These are phyloP conservation scores for Ceratosolen fusciceps DNA, from an alignment of 1,140 invertebrate genomes.

Conservation along the genomic window DNA sequence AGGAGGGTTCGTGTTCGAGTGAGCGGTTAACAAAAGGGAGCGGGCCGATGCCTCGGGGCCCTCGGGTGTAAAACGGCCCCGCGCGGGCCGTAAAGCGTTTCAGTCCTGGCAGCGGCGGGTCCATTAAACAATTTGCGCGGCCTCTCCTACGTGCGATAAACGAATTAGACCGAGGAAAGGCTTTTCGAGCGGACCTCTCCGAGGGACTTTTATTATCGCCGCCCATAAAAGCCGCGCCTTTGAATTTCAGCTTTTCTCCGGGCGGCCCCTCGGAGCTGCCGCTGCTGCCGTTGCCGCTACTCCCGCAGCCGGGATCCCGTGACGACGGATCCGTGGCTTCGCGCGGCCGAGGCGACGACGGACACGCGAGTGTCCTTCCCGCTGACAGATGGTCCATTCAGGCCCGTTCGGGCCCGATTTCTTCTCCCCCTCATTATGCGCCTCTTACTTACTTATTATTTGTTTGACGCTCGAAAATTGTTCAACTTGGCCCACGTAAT, in stretches of 20 bases:
- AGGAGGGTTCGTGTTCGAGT: slow-evolving; percentile 12
- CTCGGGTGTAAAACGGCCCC: slow-evolving; percentile 11
- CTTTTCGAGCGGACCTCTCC: slow-evolving; percentile 40
- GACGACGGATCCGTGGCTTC: slow-evolving; percentile 13
- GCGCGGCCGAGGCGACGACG: slow-evolving; percentile 17
- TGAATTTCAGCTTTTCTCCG: slow-evolving; percentile 7
- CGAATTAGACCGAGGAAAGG: slow-evolving; percentile 49
- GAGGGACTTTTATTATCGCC: neutral
- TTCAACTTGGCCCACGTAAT: too few relatives aligned
- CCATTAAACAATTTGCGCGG: slow-evolving; percentile 44
- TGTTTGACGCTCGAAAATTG: neutral
- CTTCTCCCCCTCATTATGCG: slow-evolving; percentile 4
- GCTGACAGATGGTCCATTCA: slow-evolving; percentile 59
- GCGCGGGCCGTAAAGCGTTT: slow-evolving; percentile 42
- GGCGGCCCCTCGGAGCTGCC: too few relatives aligned
- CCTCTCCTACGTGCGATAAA: slow-evolving; percentile 47
- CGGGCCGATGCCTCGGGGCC: slow-evolving; percentile 20
- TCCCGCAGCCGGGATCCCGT: neutral
- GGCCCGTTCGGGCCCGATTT: slow-evolving; percentile 48
- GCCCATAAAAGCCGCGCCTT: slow-evolving; percentile 42
- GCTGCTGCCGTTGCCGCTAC: too few relatives aligned
- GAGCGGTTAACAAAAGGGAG: slow-evolving; percentile 25
- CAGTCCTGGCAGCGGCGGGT: slow-evolving; percentile 35
- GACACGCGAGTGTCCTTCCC: slow-evolving; percentile 53
- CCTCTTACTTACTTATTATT: neutral